phyloP scores from a whole-genome alignment of 2,797 vertebrate genomes.

The Muscicapa striata region DNA sequence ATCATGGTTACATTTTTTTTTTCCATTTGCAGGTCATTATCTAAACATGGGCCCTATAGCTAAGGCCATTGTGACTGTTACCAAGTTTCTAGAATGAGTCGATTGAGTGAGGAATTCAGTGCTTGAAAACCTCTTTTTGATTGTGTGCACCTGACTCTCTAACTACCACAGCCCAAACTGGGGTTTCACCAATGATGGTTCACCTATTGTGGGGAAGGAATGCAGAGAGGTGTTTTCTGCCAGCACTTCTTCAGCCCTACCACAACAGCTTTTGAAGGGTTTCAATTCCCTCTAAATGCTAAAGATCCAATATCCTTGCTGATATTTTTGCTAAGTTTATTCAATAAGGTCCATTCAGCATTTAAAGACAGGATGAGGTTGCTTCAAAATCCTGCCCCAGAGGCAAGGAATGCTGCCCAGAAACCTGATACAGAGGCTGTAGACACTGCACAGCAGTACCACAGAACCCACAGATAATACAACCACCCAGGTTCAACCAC shows the following conservation, averaged over 20 bases:
- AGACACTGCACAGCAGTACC: background rate
- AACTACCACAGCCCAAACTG: background rate
- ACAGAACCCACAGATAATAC: background rate
- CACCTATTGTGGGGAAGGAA: background rate
- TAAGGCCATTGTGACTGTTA: background rate
- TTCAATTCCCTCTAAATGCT: background rate
- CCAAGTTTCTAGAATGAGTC: background rate
- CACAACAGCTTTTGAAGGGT: background rate
- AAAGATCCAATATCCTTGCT: background rate
- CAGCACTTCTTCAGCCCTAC: background rate
- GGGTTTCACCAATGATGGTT: background rate
- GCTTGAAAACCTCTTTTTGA: background rate
- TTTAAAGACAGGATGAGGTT: background rate
- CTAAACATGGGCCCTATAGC: background rate
- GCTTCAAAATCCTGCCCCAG: background rate
- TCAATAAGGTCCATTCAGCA: background rate
- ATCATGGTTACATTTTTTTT: rapidly evolving
- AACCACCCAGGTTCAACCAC: background rate
- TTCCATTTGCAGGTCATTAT: background rate
- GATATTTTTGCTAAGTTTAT: background rate
- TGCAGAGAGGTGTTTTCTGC: background rate
- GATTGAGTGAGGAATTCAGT: background rate
- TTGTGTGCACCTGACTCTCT: background rate
- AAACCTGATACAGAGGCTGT: background rate
- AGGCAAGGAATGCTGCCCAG: background rate